Evolutionary conservation across 2,888 invertebrate genomes (phyloP).

Genomic region (Listrodromus nycthemerus): DNA sequence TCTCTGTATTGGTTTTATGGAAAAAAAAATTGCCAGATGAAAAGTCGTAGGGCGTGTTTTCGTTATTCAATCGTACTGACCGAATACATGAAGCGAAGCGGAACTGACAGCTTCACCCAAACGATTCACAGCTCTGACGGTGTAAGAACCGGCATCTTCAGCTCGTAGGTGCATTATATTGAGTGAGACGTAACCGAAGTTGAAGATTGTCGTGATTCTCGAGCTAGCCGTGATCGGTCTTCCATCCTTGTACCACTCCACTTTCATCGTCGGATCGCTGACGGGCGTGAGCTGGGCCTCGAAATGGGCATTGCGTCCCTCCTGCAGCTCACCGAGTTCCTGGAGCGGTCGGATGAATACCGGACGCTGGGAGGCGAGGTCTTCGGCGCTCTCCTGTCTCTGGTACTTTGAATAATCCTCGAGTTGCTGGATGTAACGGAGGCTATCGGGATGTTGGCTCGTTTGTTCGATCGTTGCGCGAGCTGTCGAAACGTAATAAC

Average conservation of each 20-base stretch:
- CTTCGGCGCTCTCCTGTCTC: conserved; percentile 93
- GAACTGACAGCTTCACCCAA: conserved; percentile 96
- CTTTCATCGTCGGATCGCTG: conserved; percentile 96
- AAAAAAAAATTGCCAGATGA: too few relatives aligned
- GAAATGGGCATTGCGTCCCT: conserved; percentile 96
- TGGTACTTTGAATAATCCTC: conserved; percentile 96
- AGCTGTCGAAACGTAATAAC: conserved; percentile 82
- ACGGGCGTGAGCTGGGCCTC: conserved; percentile 97
- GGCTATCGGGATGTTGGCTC: conserved; percentile 96
- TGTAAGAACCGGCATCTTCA: conserved; percentile 98
- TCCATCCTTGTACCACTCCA: conserved; percentile 98
- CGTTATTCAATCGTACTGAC: conserved; percentile 74
- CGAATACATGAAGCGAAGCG: conserved; percentile 90
- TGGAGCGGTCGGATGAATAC: conserved; percentile 95
- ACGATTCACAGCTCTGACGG: conserved; percentile 95
- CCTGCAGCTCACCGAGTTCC: conserved; percentile 94
- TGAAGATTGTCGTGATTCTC: conserved; percentile 98
- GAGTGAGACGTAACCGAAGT: conserved; percentile 99
- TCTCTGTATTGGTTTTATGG: too few relatives aligned
- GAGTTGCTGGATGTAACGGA: conserved; percentile 95
- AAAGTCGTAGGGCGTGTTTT: neutral
- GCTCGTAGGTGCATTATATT: conserved; percentile 99
- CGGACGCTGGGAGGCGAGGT: conserved; percentile 92
- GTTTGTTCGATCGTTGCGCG: conserved; percentile 94
- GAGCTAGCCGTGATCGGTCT: conserved; percentile 98